Base-by-base conservation (phyloP, 2,113 vertebrate genomes). In the Salvelinus namaycush region DNA sequence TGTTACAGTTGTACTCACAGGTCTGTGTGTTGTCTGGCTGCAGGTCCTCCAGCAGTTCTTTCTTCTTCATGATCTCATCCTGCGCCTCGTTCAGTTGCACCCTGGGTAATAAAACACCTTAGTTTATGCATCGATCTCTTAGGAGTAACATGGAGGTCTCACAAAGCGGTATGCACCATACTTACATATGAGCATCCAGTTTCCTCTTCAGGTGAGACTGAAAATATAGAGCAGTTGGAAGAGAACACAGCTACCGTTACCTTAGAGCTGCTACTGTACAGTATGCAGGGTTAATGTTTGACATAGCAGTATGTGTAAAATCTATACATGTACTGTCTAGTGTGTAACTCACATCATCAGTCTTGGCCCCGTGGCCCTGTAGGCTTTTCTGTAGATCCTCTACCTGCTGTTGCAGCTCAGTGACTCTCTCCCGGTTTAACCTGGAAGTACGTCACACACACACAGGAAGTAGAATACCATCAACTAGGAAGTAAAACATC, bases 181-280 rank as follows among this genome's bases (percentile, higher is more conserved):
- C 98, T 97, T 94, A 99, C 98, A 99, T 96, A 84, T 98, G 97
- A 59, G 97, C 97, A 88, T 95, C 97, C 79, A 98, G 93, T 74
- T 96, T 98, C 91, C 95, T 92, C 89, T 97, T 98, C 90, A 99
- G 84, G 86, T 97, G 96, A 70, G 97, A 98, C 98, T 99, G 74
- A 3, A 88, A 93, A 77, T 81, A 73, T 87, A 87, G 64, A 29
- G n/a, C 13, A 24, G 1, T n/a, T 13, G 22, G 0, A 26, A 24
- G 26, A 44, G 39, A 44, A 44, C 39, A 44, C 39, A 44, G 39
- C 39, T 44, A 44, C 39, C 2, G 14, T 14, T 54, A 54, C 12
- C 49, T 18, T 54, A 54, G 3, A 54, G 51, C 51, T 14, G 16
- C 16, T 54, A 18, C 51, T 54, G 51, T 18, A 18, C 51, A 54